Conservation (phyloP, 2,888 invertebrate species). For the Eutolmus rufibarbis region DNA sequence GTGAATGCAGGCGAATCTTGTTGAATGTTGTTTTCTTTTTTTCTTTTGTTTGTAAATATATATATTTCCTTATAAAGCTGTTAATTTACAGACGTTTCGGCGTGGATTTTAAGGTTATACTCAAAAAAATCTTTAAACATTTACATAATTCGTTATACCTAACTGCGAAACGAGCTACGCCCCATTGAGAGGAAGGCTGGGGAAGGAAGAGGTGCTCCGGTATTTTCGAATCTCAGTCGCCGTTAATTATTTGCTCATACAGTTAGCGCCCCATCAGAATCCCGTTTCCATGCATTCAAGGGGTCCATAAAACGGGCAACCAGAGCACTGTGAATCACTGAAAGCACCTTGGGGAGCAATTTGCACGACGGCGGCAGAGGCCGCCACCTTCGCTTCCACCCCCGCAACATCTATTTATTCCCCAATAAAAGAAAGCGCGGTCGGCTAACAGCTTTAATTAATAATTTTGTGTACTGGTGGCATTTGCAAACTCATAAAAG, state of each 20-base stretch:
- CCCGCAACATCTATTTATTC: background rate
- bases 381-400: background rate
- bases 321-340: background rate
- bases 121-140: no score
- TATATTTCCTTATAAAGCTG: no score
- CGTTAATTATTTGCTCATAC: background rate
- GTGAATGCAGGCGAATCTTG: no score
- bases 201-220: background rate
- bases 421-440: slow-evolving; percentile 8
- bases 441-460: slow-evolving; percentile 2
- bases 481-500: background rate
- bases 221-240: background rate
- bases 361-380: background rate
- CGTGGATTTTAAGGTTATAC: no score
- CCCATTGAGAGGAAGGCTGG: background rate
- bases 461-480: slow-evolving; percentile 9
- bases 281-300: background rate
- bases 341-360: background rate
- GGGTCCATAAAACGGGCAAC: background rate
- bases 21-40: no score
- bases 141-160: no score
- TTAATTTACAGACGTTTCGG: no score
- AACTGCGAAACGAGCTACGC: background rate
- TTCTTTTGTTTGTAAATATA: no score
- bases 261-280: background rate